Evolutionary conservation across 2,797 vertebrate species (phyloP), one percentile per base, ranked within the genome.

Genomic region (Pyrocephalus nanus): DNA sequence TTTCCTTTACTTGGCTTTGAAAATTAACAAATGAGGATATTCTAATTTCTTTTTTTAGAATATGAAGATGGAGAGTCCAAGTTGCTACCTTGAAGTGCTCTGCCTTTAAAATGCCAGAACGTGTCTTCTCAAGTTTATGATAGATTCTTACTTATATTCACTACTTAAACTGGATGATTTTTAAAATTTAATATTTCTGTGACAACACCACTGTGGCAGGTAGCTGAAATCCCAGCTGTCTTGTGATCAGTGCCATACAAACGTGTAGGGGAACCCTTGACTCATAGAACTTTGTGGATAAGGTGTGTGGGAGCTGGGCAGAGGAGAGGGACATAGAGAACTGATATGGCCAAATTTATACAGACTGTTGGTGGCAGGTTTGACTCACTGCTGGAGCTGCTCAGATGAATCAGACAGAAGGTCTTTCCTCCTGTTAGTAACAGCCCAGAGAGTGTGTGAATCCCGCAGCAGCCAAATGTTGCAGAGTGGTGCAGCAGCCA

Each of bases 231-330:
- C 51, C 30, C 64, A 76, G 32, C 50, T 54, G 14, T n/a, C 43
- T 65, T 60, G 70, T 66, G 27, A 29, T 51, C n/a, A 34, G 27
- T 4, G 17, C 75, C 47, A 20, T 25, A 9, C 14, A 23, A 20
- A 38, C 12, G 16, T 34, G 10, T 8, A 53, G 21, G 14, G 29
- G 47, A 60, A 66, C 8, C 22, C 40, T 34, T 86, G 58, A 51
- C 47, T 78, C 0, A 0, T 60, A 36, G 48, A 29, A 57, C n/a
- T 34, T 50, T 0, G 0, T n/a, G 53, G 38, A 1, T 19, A 5
- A 58, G 29, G n/a, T 34, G 30, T 86, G 62, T 16, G 9, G 51
- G 60, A 75, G 47, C 34, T 75, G 19, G 47, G n/a, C 47, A 36
- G 62, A 81, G 51, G 20, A 80, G 26, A 16, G 42, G 15, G 3